Evolutionary conservation across 2,113 vertebrate species (phyloP), one percentile per base, ranked within the genome.

Genomic region (Thoracochromis brauschi): DNA sequence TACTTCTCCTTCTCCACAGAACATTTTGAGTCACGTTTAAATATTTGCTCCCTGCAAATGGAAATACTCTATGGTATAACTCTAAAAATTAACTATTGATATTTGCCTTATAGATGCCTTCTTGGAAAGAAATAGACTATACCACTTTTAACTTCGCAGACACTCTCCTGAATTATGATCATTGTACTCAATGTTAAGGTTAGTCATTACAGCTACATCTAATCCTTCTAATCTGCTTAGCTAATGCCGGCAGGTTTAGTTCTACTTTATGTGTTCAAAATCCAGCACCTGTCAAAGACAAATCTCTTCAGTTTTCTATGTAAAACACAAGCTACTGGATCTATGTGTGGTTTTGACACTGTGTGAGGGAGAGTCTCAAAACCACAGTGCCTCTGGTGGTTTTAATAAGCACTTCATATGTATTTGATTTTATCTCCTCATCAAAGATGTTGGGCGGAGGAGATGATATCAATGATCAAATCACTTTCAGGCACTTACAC

Each of bases 391-490:
- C 47, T 81, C 35, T 53, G 58, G 53, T 54, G 45, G 16, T 31
- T 47, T 85, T 73, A 81, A 90, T 86, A 88, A 86, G 87, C 60
- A 68, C 89, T 85, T 85, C 81, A 84, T 85, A 26, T 19, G 58
- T 84, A 88, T 93, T 89, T 87, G 87, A 92, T 92, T 92, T 87
- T 85, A 92, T 91, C 90, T 87, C 88, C 85, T 91, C 86, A 86
- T 93, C 92, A 85, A 87, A 80, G 80, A 91, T 81, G 91, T 89
- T 38, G 82, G 83, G 81, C 26, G 2, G 84, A 83, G 88, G 89
- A 80, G 87, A 94, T 87, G 90, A 92, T 94, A 89, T 90, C 90
- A 90, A 93, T 86, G 87, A 94, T 94, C 91, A 88, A 94, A 95
- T 93, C 90, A 87, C 84, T 92, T 92, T 90, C 85, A 86, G 91